A percentile compares a stretch with the other conserved stretches of the same genome.
These are phyloP conservation scores for Ophthalmolycus amberensis DNA, from an alignment of 2,113 vertebrate genomes.

Conservation along the genomic window DNA sequence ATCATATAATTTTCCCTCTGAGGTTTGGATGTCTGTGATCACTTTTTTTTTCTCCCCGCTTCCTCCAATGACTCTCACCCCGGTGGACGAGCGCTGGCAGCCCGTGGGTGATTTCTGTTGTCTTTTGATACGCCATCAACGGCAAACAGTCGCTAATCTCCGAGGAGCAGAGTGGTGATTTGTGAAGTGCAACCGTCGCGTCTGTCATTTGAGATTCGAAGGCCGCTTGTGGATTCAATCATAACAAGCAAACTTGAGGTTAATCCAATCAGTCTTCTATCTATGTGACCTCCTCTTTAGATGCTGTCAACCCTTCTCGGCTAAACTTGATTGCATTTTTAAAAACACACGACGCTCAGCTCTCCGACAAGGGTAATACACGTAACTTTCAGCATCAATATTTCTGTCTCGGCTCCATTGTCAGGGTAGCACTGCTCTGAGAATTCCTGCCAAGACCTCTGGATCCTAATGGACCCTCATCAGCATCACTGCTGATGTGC, in stretches of 20 bases:
- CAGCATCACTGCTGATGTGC: constrained; percentile 49
- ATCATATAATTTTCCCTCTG: constrained; percentile 65
- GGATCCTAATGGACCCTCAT: constrained; percentile 69
- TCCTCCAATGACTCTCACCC: constrained; percentile 47
- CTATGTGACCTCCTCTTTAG: constrained; percentile 4
- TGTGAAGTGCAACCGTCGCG: constrained; percentile 42
- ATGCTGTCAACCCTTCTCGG: constrained; percentile 20
- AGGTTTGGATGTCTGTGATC: constrained; percentile 72
- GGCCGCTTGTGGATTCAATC: constrained; percentile 34
- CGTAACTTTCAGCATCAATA: too few species aligned
- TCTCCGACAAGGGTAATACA: background rate
- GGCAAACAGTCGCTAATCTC: constrained; percentile 67
- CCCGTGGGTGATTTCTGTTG: constrained; percentile 40
- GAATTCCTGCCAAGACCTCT: constrained; percentile 63
- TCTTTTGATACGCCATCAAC: constrained; percentile 53
- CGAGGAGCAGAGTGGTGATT: constrained; percentile 44
- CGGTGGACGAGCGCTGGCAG: constrained; percentile 35
- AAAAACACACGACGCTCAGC: background rate
- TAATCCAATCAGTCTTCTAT: constrained; percentile 24
- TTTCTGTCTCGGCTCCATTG: constrained; percentile 43
- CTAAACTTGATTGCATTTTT: constrained; percentile 30
- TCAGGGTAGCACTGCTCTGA: constrained; percentile 25
- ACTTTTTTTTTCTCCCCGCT: constrained; percentile 19
- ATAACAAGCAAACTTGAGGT: constrained; percentile 27
- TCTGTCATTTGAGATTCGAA: constrained; percentile 43